phyloP scores from a whole-genome alignment of 2,888 invertebrate genomes.

The Sinohyriopsis cumingii region DNA sequence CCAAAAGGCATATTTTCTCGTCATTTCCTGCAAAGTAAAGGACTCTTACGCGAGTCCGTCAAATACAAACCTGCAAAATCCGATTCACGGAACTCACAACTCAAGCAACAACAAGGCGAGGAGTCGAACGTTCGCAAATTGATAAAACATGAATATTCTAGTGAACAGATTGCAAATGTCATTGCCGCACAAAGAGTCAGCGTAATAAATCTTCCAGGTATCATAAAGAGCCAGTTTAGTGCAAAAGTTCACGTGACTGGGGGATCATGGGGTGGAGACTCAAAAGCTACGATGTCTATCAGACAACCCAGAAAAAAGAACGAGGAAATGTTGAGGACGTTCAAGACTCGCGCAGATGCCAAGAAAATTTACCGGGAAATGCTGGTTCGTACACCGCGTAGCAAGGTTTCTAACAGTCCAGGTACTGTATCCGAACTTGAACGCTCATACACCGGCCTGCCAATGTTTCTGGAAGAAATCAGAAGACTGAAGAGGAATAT shows the following conservation, averaged over 20 bases:
- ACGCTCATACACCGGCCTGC: constrained; percentile 34
- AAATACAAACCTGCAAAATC: too few species aligned
- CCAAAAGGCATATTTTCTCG: too few species aligned
- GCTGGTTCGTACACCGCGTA: constrained; percentile 13
- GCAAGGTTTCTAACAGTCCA: constrained; percentile 27
- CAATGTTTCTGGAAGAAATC: constrained; percentile 30
- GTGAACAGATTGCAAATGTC: background rate
- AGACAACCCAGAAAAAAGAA: constrained; percentile 23
- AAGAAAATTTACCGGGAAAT: constrained; percentile 23
- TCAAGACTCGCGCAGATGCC: constrained; percentile 37
- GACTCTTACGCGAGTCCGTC: too few species aligned
- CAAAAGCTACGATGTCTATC: constrained; percentile 27
- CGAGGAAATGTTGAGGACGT: constrained; percentile 22
- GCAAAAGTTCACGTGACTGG: background rate
- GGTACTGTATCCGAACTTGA: constrained; percentile 27
- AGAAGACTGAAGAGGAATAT: constrained; percentile 18
- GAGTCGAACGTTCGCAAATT: too few species aligned
- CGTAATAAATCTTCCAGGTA: background rate
- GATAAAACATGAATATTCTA: too few species aligned
- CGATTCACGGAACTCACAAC: too few species aligned
- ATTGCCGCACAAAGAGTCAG: background rate
- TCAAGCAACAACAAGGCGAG: too few species aligned
- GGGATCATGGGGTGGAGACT: constrained; percentile 1
- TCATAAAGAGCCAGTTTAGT: background rate
- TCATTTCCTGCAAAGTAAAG: too few species aligned